phyloP scores from a whole-genome alignment of 1,140 invertebrate species.

The Theocolax elegans region DNA sequence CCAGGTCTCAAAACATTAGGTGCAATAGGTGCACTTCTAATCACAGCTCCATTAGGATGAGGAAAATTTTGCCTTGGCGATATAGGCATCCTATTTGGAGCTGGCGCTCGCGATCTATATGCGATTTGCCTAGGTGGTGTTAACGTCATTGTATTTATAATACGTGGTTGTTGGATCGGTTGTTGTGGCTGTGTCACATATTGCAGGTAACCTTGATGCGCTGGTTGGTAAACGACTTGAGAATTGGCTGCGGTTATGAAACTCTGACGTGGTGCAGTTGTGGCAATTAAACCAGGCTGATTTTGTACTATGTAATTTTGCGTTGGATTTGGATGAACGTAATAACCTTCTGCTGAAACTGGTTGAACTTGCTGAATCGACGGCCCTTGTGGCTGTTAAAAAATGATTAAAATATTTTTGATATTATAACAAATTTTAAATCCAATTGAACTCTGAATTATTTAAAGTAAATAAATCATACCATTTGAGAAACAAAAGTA shows the following conservation, averaged over 20 bases:
- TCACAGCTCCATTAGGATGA: constrained; percentile 47
- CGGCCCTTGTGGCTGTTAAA: background rate
- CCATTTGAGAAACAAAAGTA: constrained; percentile 42
- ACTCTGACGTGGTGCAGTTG: background rate
- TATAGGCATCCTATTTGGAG: background rate
- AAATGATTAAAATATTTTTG: no score
- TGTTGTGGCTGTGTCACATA: constrained; percentile 18
- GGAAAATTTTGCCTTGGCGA: constrained; percentile 25
- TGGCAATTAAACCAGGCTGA: background rate
- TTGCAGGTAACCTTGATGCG: constrained; percentile 14
- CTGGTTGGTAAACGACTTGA: constrained; percentile 22
- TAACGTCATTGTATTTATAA: constrained; percentile 31
- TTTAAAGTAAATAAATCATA: no score
- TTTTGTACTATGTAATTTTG: constrained; percentile 29
- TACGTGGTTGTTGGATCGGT: background rate
- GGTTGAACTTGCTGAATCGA: background rate
- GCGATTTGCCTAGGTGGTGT: constrained; percentile 18
- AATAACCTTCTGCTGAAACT: constrained; percentile 9
- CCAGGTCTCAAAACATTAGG: constrained; percentile 24
- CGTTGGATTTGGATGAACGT: constrained; percentile 9
- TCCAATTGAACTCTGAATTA: no score
- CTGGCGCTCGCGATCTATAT: constrained; percentile 10
- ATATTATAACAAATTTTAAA: no score
- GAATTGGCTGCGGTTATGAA: constrained; percentile 4
- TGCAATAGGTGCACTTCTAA: constrained; percentile 39